Percentiles rank a stretch among this genome's conserved stretches.
Conservation (phyloP, 2,797 vertebrate species). For the Hoplostethus atlanticus region DNA sequence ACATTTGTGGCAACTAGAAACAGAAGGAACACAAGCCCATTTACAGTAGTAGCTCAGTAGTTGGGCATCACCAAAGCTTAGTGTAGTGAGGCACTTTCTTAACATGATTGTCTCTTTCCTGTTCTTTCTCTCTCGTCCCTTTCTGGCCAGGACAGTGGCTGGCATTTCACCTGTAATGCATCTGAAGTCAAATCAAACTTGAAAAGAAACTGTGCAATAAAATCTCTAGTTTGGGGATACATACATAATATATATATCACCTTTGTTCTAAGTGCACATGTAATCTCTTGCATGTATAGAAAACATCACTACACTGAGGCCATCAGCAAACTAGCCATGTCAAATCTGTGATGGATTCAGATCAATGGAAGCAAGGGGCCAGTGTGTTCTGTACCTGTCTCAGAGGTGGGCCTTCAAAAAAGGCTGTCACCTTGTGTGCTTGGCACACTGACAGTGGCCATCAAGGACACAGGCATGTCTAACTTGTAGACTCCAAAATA, state of each 20-base stretch:
- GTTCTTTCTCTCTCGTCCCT: background rate
- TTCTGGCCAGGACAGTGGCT: too few relatives aligned
- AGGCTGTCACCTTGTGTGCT: background rate
- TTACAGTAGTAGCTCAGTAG: background rate
- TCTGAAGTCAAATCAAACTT: too few relatives aligned
- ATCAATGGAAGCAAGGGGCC: background rate
- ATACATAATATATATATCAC: too few relatives aligned
- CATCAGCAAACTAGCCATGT: constrained; percentile 7
- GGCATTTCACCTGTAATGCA: too few relatives aligned
- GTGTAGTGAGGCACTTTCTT: background rate
- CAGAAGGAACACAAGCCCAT: constrained; percentile 9
- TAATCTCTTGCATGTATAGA: constrained; percentile 17
- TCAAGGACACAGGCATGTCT: constrained; percentile 41
- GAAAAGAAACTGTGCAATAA: background rate
- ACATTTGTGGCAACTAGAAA: constrained; percentile 2
- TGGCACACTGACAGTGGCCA: constrained; percentile 28
- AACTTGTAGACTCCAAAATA: constrained; percentile 43
- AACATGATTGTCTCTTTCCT: background rate
- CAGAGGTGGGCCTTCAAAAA: constrained; percentile 14
- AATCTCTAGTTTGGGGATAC: background rate
- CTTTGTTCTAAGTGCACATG: background rate
- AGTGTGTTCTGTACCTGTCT: constrained; percentile 1
- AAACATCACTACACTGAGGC: constrained; percentile 9
- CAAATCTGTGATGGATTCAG: constrained; percentile 32
- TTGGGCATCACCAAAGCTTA: background rate